Conservation (phyloP, 2,113 vertebrate species). For the Laterallus jamaicensis region DNA sequence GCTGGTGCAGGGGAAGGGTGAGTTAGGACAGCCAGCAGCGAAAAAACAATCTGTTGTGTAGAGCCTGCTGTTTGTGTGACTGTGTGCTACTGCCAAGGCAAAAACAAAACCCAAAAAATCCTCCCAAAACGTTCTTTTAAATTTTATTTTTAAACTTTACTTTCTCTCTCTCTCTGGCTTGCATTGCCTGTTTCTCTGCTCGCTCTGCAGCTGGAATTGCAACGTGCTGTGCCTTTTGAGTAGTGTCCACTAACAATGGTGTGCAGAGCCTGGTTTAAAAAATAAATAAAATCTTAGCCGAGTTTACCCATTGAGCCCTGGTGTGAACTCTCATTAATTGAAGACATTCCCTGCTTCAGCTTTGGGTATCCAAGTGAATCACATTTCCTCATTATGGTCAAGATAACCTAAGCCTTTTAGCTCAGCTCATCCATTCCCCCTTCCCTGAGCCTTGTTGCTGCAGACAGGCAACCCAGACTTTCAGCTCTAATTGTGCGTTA, state of each 20-base stretch:
- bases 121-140: neutral
- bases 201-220: constrained; percentile 2
- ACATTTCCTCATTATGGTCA: neutral
- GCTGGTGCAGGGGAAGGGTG: neutral
- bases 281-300: neutral
- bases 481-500: neutral
- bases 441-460: neutral
- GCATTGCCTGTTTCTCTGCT: neutral
- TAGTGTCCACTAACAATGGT: neutral
- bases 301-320: neutral
- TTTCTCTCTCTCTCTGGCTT: neutral
- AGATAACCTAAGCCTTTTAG: neutral
- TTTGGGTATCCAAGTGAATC: neutral
- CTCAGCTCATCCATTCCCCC: neutral
- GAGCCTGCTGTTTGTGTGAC: neutral
- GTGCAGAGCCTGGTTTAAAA: neutral
- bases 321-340: neutral
- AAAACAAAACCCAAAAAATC: neutral
- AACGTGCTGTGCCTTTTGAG: constrained; percentile 8
- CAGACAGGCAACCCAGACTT: neutral
- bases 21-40: neutral
- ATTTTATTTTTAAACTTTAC: neutral
- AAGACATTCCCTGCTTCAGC: neutral
- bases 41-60: neutral
- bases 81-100: fast-evolving